Base-by-base conservation (phyloP, 1,140 invertebrate genomes). In the Aricia agestis region DNA sequence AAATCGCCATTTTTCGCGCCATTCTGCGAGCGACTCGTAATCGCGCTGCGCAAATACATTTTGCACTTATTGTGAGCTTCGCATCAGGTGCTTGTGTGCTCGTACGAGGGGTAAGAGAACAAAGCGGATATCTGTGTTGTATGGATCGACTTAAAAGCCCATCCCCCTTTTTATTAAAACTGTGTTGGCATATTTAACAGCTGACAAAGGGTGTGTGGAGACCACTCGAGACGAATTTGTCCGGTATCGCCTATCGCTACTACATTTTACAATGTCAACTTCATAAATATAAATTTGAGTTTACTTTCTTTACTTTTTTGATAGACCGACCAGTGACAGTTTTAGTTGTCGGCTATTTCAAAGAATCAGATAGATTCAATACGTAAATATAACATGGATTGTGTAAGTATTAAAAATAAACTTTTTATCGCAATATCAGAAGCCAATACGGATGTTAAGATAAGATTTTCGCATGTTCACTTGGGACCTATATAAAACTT, bases 31-130 rank as follows among this genome's bases (percentile, higher is more conserved):
- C 77, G 70, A 79, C 77, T 79, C 80, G 80, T 85, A 85, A 86
- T 85, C 83, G 83, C 77, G 74, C 77, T 76, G 72, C 72, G 84
- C 83, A 88, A 88, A 88, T 88, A 88, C 86, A 78, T 83, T 85
- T 76, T 81, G 81, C 86, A 82, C 85, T 87, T 82, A 85, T 84
- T 81, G 79, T 79, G 79, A 76, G 68, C 77, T 77, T 85, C 74
- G 76, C 79, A 79, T 80, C 81, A 84, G 82, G 78, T 85, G 79
- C 82, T 78, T 81, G 81, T 84, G 80, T 82, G 76, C 75, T 73
- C 76, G 78, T 83, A 80, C 72, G 69, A 78, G 72, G 72, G 75
- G 70, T 79, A 74, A 66, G 76, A 70, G 83, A 85, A 85, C 84
- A 86, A 87, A 86, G 82, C 77, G 75, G 75, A 82, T 81, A 79